Conservation (phyloP, 2,797 vertebrate species). For the Gallirallus australis region DNA sequence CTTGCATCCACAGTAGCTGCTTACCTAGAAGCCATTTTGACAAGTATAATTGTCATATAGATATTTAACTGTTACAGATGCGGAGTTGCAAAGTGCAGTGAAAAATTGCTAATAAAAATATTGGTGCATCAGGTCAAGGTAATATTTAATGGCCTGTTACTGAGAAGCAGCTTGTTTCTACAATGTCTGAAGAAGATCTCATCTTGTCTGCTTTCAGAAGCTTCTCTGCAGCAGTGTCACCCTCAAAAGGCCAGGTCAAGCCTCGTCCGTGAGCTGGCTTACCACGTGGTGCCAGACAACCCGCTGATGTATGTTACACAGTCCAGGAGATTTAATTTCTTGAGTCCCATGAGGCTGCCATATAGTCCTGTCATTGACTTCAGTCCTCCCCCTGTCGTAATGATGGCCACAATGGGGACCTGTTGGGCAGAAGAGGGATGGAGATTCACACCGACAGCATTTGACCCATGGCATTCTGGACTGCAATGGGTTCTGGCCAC, state of each 20-base stretch:
- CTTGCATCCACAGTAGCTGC: background rate
- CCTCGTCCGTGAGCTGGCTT: background rate
- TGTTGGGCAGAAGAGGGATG: slow-evolving; percentile 46
- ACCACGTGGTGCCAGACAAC: slow-evolving; percentile 91
- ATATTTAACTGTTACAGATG: background rate
- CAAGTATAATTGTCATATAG: background rate
- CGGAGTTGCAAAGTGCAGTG: background rate
- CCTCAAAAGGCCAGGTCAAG: background rate
- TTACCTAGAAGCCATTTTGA: background rate
- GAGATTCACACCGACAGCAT: background rate
- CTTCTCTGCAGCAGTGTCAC: background rate
- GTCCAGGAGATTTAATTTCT: slow-evolving; percentile 84
- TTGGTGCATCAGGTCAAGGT: fast-evolving
- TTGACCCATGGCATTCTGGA: background rate
- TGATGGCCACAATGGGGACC: slow-evolving; percentile 86
- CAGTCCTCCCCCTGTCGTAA: slow-evolving; percentile 87
- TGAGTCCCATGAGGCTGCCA: slow-evolving; percentile 83
- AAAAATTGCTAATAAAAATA: background rate
- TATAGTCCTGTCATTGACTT: slow-evolving; percentile 86
- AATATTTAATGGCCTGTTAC: background rate
- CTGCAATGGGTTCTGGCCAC: fast-evolving
- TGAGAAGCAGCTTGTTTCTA: background rate
- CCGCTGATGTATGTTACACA: slow-evolving; percentile 84
- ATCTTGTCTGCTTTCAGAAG: background rate
- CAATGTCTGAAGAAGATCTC: background rate